Percentiles rank a stretch among this genome's conserved stretches.
Conservation (phyloP, 64 coral and sea anemone genomes). For the Pocillopora verrucosa region DNA sequence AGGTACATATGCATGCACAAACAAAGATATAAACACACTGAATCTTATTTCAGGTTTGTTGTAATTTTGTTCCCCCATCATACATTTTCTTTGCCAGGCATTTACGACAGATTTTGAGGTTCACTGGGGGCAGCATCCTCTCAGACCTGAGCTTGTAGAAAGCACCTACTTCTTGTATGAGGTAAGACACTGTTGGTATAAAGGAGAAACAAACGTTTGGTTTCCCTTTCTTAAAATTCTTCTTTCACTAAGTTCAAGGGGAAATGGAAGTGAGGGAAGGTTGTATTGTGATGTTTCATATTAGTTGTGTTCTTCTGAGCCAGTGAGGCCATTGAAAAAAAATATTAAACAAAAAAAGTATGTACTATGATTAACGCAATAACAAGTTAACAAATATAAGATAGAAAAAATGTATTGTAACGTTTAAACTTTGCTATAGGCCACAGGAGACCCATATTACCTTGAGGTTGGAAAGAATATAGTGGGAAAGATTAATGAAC, state of each 20-base stretch:
- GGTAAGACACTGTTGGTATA: slow-evolving; percentile 18
- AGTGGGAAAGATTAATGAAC: slow-evolving; percentile 90
- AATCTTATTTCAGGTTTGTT: not conserved
- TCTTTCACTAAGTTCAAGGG: too few relatives aligned
- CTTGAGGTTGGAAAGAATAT: slow-evolving; percentile 95
- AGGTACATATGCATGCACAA: slow-evolving; percentile 45
- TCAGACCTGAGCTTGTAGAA: slow-evolving; percentile 94
- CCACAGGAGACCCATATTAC: slow-evolving; percentile 95
- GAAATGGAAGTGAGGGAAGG: too few relatives aligned
- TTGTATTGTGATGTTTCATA: too few relatives aligned
- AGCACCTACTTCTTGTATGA: slow-evolving; percentile 97
- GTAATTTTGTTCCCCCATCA: too few relatives aligned
- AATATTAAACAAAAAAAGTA: too few relatives aligned
- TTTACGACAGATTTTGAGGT: slow-evolving; percentile 99
- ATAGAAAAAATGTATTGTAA: too few relatives aligned
- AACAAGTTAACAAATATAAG: too few relatives aligned
- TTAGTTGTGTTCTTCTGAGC: too few relatives aligned
- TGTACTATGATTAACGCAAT: too few relatives aligned
- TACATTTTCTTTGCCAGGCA: slow-evolving; percentile 48
- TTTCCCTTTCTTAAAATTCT: not conserved
- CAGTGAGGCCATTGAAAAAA: too few relatives aligned
- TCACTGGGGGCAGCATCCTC: slow-evolving; percentile 94
- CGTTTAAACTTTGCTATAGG: slow-evolving; percentile 17
- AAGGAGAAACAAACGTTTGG: not conserved
- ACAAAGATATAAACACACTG: not conserved